Evolutionary conservation across 2,113 vertebrate genomes (phyloP), one percentile per base, ranked within the genome.

Genomic region (Rallus limicola): DNA sequence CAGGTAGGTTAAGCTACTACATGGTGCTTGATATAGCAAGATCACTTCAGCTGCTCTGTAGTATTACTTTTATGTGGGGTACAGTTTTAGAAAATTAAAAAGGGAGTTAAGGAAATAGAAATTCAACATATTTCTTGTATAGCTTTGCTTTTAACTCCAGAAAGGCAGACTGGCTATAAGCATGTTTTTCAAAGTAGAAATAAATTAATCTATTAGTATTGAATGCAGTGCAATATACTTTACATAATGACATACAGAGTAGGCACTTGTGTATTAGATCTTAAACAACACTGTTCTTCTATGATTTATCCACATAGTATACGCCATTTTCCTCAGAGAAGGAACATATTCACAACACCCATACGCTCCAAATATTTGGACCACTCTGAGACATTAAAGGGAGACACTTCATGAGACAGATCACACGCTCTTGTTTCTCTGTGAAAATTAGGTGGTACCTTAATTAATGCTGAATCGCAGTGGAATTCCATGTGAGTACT

Each of bases 401-500:
- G 59, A 96, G 68, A 81, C 55, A 70, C 83, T 85, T 92, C 75
- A 67, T 68, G 52, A 94, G 79, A 92, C 92, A 83, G 86, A 92
- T 80, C 90, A 74, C 83, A 88, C 9, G 29, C 90, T 79, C 80
- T 86, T 84, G 46, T 90, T 97, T 97, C 96, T 72, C 90, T 76
- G 75, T 6, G 65, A 96, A 98, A 98, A 98, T 95, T 91, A 96
- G 93, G 69, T 90, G 94, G 80, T 68, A 83, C 83, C 44, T 96
- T 98, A 98, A 98, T 98, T 98, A 97, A 97, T 96, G 68, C 93
- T 95, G 92, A 96, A 97, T 95, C 97, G 94, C 86, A 93, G 55
- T 17, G 79, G 87, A 96, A 98, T 97, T 98, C 93, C 86, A 46
- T 91, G 91, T 76, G 97, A 97, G 91, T 82, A 95, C 96, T 96